phyloP scores from a whole-genome alignment of 37 sponge, comb jelly and placozoan genomes.

The Oopsacas minuta region DNA sequence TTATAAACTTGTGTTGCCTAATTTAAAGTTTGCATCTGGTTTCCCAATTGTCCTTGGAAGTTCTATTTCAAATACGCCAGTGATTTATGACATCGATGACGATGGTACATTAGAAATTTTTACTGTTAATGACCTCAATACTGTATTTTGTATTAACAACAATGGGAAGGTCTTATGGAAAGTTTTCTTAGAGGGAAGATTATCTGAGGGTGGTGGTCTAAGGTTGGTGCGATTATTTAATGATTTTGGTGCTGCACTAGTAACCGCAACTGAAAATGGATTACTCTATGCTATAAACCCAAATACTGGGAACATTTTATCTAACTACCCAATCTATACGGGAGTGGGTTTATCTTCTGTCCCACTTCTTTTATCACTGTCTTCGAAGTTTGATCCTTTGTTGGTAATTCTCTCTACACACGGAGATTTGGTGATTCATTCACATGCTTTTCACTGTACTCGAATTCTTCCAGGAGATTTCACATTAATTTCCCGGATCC shows the following conservation, averaged over 20 bases:
- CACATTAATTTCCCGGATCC: not conserved
- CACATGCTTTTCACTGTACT: not conserved
- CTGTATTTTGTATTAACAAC: not conserved
- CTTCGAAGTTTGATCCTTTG: not conserved
- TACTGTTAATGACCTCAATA: not conserved
- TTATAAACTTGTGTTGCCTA: not conserved
- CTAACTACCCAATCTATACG: not conserved
- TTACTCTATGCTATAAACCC: not conserved
- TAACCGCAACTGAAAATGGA: not conserved
- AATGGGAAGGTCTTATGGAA: not conserved
- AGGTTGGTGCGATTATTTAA: not conserved
- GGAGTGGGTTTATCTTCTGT: not conserved
- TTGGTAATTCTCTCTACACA: not conserved
- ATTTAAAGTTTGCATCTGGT: not conserved
- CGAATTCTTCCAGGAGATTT: not conserved
- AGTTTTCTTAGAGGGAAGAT: not conserved
- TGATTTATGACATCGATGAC: constrained; percentile 46
- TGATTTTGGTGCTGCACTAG: not conserved
- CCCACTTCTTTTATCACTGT: not conserved
- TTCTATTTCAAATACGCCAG: constrained; percentile 39
- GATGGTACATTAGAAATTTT: constrained; percentile 27
- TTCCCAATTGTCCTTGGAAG: constrained; percentile 9
- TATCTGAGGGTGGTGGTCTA: not conserved
- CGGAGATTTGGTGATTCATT: not conserved
- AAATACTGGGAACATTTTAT: not conserved